phyloP scores from a whole-genome alignment of 2,797 vertebrate species.

The Coluber constrictor region DNA sequence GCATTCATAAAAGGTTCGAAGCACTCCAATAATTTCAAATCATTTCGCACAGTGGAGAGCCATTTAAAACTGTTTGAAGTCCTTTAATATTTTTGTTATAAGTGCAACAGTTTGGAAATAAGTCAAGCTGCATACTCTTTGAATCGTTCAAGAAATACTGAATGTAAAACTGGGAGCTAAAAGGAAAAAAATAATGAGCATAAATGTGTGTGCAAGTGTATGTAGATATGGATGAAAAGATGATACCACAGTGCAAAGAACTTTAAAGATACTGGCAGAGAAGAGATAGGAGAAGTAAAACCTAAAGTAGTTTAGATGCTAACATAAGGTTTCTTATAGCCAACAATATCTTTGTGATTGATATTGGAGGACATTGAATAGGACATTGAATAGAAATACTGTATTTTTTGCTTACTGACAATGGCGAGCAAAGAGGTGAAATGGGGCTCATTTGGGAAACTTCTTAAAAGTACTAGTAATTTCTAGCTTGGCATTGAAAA shows the following conservation, averaged over 20 bases:
- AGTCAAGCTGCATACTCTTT: slow-evolving; percentile 40
- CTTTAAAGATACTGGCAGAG: background rate
- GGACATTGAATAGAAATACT: background rate
- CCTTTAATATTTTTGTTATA: slow-evolving; percentile 54
- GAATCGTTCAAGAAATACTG: slow-evolving; percentile 21
- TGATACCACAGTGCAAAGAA: background rate
- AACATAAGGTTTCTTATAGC: background rate
- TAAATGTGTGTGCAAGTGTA: background rate
- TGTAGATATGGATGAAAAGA: background rate
- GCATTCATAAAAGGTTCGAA: slow-evolving; percentile 39
- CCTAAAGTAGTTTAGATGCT: background rate
- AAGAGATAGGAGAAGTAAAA: slow-evolving; percentile 13
- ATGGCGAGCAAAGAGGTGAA: background rate
- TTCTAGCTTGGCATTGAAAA: background rate
- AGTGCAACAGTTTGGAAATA: slow-evolving; percentile 46
- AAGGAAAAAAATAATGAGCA: slow-evolving; percentile 26
- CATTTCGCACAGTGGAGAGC: slow-evolving; percentile 45
- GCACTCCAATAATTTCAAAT: slow-evolving; percentile 47
- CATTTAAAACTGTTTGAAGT: slow-evolving; percentile 55
- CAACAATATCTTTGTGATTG: background rate
- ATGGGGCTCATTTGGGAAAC: background rate
- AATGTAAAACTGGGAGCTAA: slow-evolving; percentile 34
- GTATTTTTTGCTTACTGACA: background rate
- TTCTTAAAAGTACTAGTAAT: background rate
- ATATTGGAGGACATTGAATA: background rate